Evolutionary conservation across 2,113 vertebrate species (phyloP).

Genomic region (Plotosus lineatus): DNA sequence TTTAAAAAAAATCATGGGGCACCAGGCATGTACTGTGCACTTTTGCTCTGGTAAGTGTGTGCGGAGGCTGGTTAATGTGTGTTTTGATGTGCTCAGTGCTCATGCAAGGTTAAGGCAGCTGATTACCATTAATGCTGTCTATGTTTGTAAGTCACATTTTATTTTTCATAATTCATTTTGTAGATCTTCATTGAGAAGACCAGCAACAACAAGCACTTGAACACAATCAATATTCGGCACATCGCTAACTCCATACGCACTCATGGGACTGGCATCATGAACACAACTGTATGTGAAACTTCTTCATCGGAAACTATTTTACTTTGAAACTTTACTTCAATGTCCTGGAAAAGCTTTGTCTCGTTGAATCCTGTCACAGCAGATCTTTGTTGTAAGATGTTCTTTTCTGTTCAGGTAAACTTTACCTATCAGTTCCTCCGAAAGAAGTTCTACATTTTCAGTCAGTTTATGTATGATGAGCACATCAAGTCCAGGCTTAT

Average conservation of each 20-base stretch:
- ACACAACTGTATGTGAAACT: slow-evolving; percentile 86
- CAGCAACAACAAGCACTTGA: slow-evolving; percentile 98
- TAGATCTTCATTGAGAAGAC: slow-evolving; percentile 98
- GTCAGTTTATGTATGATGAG: slow-evolving; percentile 99
- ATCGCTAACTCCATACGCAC: slow-evolving; percentile 98
- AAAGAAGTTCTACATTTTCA: slow-evolving; percentile 99
- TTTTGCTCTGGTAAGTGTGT: no score
- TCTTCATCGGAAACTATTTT: not conserved
- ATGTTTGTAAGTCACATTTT: not conserved
- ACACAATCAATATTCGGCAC: slow-evolving; percentile 98
- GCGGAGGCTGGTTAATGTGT: no score
- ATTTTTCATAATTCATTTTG: slow-evolving; percentile 12
- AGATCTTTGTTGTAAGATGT: not conserved
- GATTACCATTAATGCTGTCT: not conserved
- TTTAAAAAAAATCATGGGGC: no score
- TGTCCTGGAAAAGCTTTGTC: not conserved
- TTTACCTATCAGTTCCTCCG: slow-evolving; percentile 98
- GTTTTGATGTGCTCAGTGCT: no score
- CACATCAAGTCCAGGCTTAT: slow-evolving; percentile 98
- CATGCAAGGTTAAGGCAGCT: no score
- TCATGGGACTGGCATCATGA: slow-evolving; percentile 98
- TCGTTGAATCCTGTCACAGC: not conserved
- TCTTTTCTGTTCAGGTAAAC: slow-evolving; percentile 80
- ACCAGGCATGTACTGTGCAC: no score
- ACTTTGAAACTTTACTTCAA: not conserved